Evolutionary conservation across 2,888 invertebrate genomes (phyloP).

Genomic region (Drosophila koepferae): DNA sequence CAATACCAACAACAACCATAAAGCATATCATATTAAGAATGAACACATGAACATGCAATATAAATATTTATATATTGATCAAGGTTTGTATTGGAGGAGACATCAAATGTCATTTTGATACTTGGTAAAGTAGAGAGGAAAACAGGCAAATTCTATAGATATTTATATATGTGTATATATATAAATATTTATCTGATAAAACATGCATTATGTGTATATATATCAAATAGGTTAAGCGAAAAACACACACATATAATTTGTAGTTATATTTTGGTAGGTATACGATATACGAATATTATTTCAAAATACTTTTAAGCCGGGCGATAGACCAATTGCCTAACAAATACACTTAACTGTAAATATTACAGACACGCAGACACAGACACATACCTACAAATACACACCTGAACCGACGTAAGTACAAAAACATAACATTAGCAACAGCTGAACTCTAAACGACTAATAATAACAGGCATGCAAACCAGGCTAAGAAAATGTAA

Average conservation of each 20-base stretch:
- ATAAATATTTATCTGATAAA: slow-evolving; percentile 7
- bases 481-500: slow-evolving; percentile 26
- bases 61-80: slow-evolving; percentile 24
- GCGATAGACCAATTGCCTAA: slow-evolving; percentile 26
- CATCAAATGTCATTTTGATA: slow-evolving; percentile 64
- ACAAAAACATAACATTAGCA: slow-evolving; percentile 44
- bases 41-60: slow-evolving; percentile 14
- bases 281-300: slow-evolving; percentile 28
- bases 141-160: slow-evolving; percentile 22
- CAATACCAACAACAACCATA: slow-evolving; percentile 37
- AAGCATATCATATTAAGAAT: slow-evolving; percentile 27
- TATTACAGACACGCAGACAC: slow-evolving; percentile 35
- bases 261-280: slow-evolving; percentile 54
- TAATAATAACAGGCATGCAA: slow-evolving; percentile 53
- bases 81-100: slow-evolving; percentile 60
- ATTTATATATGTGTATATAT: slow-evolving; percentile 15
- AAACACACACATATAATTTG: slow-evolving; percentile 13
- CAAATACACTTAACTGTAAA: slow-evolving; percentile 60
- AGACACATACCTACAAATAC: slow-evolving; percentile 25
- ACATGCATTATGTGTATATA: slow-evolving; percentile 33
- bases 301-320: slow-evolving; percentile 26
- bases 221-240: slow-evolving; percentile 38
- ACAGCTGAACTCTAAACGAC: slow-evolving; percentile 40
- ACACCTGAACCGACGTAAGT: slow-evolving; percentile 71
- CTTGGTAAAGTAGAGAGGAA: slow-evolving; percentile 64